Percentiles rank a stretch among this genome's conserved stretches.
Conservation (phyloP, 2,797 vertebrate genomes). For the Tiaroga cobitis region DNA sequence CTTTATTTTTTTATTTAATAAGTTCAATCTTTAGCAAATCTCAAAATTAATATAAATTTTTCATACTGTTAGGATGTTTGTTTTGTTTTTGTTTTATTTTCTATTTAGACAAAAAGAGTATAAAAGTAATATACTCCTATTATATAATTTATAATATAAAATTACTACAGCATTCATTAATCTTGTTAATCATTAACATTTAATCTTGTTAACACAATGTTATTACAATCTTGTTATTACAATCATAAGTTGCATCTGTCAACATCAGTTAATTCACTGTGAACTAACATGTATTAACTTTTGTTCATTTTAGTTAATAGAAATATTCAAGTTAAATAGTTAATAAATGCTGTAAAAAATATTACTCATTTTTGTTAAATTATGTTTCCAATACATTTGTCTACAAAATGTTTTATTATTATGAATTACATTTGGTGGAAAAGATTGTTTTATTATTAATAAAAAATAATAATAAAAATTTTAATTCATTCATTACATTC, state of each 20-base stretch:
- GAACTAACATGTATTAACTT: too few relatives aligned
- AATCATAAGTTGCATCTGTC: not conserved
- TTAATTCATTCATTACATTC: not conserved
- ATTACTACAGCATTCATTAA: not conserved
- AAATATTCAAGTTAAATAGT: too few relatives aligned
- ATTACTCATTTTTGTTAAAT: too few relatives aligned
- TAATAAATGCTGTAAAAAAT: not conserved
- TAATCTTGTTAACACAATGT: not conserved
- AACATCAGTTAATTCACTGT: too few relatives aligned
- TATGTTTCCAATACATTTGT: too few relatives aligned
- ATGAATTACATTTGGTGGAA: too few relatives aligned
- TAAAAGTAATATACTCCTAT: not conserved
- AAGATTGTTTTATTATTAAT: too few relatives aligned
- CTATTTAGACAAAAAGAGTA: not conserved
- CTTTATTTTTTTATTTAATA: too few relatives aligned
- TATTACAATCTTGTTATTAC: not conserved
- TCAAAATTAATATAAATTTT: not conserved
- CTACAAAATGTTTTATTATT: too few relatives aligned
- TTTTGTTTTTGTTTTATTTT: not conserved
- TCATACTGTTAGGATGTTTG: not conserved
- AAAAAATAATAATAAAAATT: not conserved
- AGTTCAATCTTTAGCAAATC: too few relatives aligned
- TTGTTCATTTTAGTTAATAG: too few relatives aligned
- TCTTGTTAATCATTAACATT: too few relatives aligned
- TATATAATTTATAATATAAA: not conserved